These are phyloP conservation scores for Onthophagus sagittarius DNA, from an alignment of 2,888 invertebrate species.

Conservation along the genomic window DNA sequence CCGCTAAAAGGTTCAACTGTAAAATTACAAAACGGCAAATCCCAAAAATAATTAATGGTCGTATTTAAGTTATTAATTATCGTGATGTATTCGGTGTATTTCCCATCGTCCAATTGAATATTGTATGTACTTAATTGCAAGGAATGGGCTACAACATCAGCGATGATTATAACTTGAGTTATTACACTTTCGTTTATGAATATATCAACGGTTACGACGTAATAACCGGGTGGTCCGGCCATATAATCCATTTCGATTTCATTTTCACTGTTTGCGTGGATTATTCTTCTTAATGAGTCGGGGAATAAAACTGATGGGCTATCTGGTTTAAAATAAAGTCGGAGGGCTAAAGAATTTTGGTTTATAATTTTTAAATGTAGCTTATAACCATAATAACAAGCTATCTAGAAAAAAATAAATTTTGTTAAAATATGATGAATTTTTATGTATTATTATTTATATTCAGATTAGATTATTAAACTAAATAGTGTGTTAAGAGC, in stretches of 20 bases:
- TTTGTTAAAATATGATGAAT: no score
- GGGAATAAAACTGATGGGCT: conserved; percentile 11
- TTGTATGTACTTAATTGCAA: conserved; percentile 6
- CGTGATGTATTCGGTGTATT: conserved; percentile 3
- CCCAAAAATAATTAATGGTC: conserved; percentile 15
- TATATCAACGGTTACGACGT: conserved; percentile 12
- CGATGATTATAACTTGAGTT: conserved; percentile 12
- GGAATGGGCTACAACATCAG: conserved; percentile 4
- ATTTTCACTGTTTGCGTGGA: not conserved
- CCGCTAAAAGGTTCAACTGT: conserved; percentile 14
- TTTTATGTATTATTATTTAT: no score
- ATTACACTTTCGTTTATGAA: conserved; percentile 16
- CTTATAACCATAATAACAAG: not conserved
- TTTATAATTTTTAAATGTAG: conserved; percentile 12
- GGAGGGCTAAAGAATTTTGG: conserved; percentile 3
- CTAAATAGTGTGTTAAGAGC: no score
- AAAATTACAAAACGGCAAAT: not conserved
- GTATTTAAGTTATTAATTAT: conserved; percentile 16
- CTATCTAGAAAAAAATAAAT: conserved; percentile 9
- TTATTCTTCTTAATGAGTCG: conserved; percentile 5
- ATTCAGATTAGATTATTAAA: no score
- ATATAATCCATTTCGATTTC: conserved; percentile 7
- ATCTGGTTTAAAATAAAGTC: conserved; percentile 9
- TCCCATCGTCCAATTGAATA: conserved; percentile 6
- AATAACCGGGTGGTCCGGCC: conserved; percentile 14